Evolutionary conservation across 1,140 invertebrate species (phyloP).

Genomic region (Eurosta solidaginis): DNA sequence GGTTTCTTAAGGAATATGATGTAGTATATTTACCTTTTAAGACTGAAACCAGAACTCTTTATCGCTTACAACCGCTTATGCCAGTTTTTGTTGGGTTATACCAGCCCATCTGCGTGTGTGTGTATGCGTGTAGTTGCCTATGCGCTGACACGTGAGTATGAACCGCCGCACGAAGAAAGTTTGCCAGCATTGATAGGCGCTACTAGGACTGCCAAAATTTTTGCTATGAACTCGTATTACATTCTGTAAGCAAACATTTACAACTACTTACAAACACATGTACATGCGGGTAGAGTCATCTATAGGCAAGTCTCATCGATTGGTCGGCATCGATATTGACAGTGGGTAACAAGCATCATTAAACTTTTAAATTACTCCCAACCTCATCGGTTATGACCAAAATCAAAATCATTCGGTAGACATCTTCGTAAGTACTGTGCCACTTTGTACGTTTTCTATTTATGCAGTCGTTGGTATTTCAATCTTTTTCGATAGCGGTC

Average conservation of each 20-base stretch:
- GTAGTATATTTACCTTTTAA: no score
- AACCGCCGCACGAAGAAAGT: background rate
- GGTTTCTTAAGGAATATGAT: no score
- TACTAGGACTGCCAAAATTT: background rate
- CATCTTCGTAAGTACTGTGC: background rate
- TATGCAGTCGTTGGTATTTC: background rate
- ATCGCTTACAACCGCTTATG: no score
- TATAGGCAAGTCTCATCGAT: background rate
- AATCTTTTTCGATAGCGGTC: background rate
- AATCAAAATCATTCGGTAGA: background rate
- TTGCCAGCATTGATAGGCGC: background rate
- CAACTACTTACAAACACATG: background rate
- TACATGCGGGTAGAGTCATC: background rate
- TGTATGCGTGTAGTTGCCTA: no score
- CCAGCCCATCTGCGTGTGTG: no score
- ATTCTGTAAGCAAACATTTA: background rate
- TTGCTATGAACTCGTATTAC: background rate
- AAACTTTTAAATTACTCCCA: slow-evolving; percentile 19
- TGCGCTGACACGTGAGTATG: slow-evolving; percentile 10
- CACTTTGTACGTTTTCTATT: background rate
- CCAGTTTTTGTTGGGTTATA: no score
- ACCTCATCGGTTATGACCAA: background rate
- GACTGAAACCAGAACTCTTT: no score
- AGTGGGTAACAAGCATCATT: background rate
- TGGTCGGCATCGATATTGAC: background rate